Evolutionary conservation across 2,113 vertebrate genomes (phyloP).

Genomic region (Manacus vitellinus): DNA sequence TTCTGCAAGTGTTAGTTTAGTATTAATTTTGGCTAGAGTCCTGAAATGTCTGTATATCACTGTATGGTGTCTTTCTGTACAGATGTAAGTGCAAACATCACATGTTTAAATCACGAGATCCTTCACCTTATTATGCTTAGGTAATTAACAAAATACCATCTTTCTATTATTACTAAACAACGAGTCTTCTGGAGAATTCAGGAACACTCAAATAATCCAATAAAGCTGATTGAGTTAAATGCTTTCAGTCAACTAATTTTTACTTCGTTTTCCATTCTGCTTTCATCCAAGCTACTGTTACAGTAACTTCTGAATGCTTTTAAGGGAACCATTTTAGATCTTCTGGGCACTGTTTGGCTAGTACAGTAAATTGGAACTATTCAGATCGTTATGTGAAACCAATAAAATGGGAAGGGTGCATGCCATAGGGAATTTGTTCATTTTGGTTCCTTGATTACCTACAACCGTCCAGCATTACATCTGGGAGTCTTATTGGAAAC

Average conservation of each 20-base stretch:
- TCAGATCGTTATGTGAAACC: neutral
- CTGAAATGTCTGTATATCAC: neutral
- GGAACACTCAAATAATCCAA: neutral
- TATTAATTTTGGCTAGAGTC: neutral
- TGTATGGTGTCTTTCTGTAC: neutral
- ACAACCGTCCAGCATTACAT: slow-evolving; percentile 46
- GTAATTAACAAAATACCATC: neutral
- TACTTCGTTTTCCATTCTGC: slow-evolving; percentile 2
- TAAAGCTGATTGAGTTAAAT: neutral
- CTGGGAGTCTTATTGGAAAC: slow-evolving; percentile 50
- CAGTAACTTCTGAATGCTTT: neutral
- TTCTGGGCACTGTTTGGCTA: neutral
- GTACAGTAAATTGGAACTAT: neutral
- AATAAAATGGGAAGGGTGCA: slow-evolving; percentile 31
- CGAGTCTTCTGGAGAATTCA: neutral
- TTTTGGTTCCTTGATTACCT: slow-evolving; percentile 58
- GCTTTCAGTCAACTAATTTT: neutral
- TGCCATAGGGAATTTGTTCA: slow-evolving; percentile 32
- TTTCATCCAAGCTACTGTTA: slow-evolving; percentile 10
- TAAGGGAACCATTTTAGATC: neutral
- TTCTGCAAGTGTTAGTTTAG: neutral
- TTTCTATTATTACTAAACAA: neutral
- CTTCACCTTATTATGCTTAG: neutral
- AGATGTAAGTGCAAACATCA: neutral
- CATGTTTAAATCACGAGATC: neutral